Base-by-base conservation (phyloP, 2,113 vertebrate genomes). In the Ochotona princeps region DNA sequence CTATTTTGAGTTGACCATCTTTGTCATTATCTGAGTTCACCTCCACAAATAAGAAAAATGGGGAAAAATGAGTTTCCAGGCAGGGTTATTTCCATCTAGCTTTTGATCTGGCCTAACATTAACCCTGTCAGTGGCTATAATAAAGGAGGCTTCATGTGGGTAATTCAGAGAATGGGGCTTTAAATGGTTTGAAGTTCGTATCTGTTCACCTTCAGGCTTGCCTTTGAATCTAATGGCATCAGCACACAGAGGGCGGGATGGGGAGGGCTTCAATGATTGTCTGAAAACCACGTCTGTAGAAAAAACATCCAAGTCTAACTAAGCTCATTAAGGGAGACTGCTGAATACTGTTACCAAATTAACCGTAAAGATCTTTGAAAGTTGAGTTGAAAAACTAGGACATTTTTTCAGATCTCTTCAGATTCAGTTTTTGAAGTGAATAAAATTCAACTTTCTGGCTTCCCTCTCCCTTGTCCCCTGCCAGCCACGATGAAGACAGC, bases 281-380 rank as follows among this genome's bases (percentile, higher is more conserved):
- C 87, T 79, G 82, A 86, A 94, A 93, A 93, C 70, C 26, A 72
- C 35, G 65, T 63, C 75, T 93, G 30, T 79, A 79, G 74, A 38
- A 78, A 83, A 93, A 89, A 96, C 20, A 66, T 93, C 79, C 13
- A 54, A 84, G 91, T 96, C 96, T 95, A 80, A 97, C 96, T 95
- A 80, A 97, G 70, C 91, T 96, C 85, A 95, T 97, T 94, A 97
- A 93, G 47, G 66, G 47, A 87, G 90, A 85, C 25, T 79, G 26
- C 73, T 91, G 89, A 95, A 94, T 94, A 91, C 57, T 80, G 90
- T 90, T 70, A 94, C 83, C 94, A 95, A 90, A 95, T 95, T 94
- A 93, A 96, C 97, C 82, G 93, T 96, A 90, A 67, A 97, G 94
- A 54, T 75, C 70, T 94, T 96, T 96, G 94, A 95, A 96, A 90